Conservation (phyloP, 2,888 invertebrate species). For the Griposia aprilina region DNA sequence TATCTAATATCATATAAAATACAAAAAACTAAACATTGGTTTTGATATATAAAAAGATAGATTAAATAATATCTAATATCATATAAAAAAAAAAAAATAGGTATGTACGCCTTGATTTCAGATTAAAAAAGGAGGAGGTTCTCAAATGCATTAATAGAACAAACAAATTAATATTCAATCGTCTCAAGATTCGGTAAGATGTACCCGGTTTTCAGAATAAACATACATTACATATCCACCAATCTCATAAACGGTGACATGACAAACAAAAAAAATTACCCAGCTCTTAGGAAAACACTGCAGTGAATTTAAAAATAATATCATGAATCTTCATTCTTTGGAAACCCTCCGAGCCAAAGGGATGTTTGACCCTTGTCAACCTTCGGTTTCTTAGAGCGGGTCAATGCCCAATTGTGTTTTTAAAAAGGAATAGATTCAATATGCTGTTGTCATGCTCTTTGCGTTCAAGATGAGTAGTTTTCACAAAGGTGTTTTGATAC, state of each 20-base stretch:
- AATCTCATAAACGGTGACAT: conserved; percentile 31
- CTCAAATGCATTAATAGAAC: background rate
- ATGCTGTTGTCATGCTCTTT: conserved; percentile 40
- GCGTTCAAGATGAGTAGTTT: conserved; percentile 26
- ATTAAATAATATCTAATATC: too few species aligned
- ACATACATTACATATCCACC: background rate
- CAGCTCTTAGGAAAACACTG: conserved; percentile 28
- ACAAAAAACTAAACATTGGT: too few species aligned
- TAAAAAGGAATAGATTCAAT: conserved; percentile 62
- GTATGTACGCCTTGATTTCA: too few species aligned
- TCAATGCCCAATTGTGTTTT: conserved; percentile 60
- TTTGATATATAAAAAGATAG: too few species aligned
- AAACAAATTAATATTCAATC: background rate
- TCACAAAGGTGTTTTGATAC: background rate
- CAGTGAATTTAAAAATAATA: conserved; percentile 51
- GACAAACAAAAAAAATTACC: conserved; percentile 34
- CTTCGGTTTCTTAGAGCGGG: conserved; percentile 53
- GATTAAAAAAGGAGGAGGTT: too few species aligned
- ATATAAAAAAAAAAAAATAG: background rate
- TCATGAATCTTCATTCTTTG: conserved; percentile 56
- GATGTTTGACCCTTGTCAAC: conserved; percentile 68
- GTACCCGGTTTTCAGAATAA: background rate
- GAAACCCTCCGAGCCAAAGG: conserved; percentile 46
- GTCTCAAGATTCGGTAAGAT: background rate
- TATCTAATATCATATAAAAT: background rate